Percentiles rank a stretch among this genome's conserved stretches.
phyloP scores from a whole-genome alignment of 1,140 invertebrate genomes.

The Phenacoccus solenopsis region DNA sequence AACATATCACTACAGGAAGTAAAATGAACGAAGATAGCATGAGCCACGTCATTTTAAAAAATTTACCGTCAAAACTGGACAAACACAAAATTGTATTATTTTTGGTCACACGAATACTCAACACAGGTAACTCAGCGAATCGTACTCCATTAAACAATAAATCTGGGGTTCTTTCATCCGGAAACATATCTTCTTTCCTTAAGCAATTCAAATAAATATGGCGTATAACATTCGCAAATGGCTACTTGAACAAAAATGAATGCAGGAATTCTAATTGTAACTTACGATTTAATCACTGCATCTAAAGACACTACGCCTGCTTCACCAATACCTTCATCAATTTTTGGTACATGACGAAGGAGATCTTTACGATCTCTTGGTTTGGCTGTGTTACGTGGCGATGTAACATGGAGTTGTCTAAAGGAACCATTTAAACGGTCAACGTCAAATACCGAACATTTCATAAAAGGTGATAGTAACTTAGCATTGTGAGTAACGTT shows the following conservation, averaged over 20 bases:
- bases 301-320: constrained; percentile 49
- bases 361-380: constrained; percentile 19
- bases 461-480: background rate
- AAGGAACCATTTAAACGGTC: background rate
- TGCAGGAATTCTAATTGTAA: background rate
- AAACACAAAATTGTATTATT: constrained; percentile 80
- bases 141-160: constrained; percentile 60
- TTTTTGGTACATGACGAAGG: background rate
- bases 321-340: constrained; percentile 52
- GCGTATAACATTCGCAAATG: background rate
- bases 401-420: background rate
- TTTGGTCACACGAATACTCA: constrained; percentile 60
- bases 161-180: constrained; percentile 53
- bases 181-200: constrained; percentile 57
- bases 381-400: constrained; percentile 1
- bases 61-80: constrained; percentile 50
- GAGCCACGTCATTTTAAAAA: background rate
- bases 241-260: background rate
- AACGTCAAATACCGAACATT: background rate
- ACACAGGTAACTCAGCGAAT: constrained; percentile 67
- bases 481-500: background rate
- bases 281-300: constrained; percentile 24
- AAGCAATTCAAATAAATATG: constrained; percentile 29
- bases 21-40: background rate
- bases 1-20: background rate